Evolutionary conservation across 2,888 invertebrate genomes (phyloP), one percentile per base, ranked within the genome.

Genomic region (Rutpela maculata): DNA sequence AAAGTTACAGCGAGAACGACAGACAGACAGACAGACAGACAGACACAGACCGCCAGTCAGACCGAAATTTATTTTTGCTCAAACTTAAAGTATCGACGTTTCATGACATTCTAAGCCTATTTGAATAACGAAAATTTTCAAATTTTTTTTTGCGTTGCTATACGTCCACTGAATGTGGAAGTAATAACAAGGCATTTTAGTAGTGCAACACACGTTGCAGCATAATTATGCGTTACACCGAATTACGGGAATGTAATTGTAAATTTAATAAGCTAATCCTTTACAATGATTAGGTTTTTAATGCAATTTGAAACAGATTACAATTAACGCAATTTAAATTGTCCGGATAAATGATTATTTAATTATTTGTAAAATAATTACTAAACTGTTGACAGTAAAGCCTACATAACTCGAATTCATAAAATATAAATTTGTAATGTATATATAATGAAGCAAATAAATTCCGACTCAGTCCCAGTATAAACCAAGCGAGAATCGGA

Each of bases 341-440:
- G 50, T 15, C 1, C 5, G 15, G 50, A 50, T n/a, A n/a, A 50
- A 50, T n/a, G 50, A n/a, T 50, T 50, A 50, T 50, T 50, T 50
- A 50, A 17, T 50, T 50, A 50, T 50, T 50, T 50, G 50, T 50
- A 50, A 50, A 50, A 50, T 50, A 50, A 50, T 15, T 50, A 50
- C 43, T 12, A 43, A 43, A 43, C 50, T 50, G 50, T 50, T n/a
- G 50, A 50, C 50, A n/a, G 7, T 50, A n/a, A n/a, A 17, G 15
- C 50, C 50, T 50, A 50, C n/a, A 12, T 6, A 50, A 50, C 15
- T n/a, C 50, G 7, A 50, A 50, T 50, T n/a, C 50, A 50, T 50
- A 17, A 43, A 50, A 50, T 50, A 50, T 50, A 15, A 50, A 50
- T 50, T 3, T n/a, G 50, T 50, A 2, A 50, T n/a, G 6, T n/a